Conservation (phyloP, 2,113 vertebrate species). For the Pangasianodon gigas region DNA sequence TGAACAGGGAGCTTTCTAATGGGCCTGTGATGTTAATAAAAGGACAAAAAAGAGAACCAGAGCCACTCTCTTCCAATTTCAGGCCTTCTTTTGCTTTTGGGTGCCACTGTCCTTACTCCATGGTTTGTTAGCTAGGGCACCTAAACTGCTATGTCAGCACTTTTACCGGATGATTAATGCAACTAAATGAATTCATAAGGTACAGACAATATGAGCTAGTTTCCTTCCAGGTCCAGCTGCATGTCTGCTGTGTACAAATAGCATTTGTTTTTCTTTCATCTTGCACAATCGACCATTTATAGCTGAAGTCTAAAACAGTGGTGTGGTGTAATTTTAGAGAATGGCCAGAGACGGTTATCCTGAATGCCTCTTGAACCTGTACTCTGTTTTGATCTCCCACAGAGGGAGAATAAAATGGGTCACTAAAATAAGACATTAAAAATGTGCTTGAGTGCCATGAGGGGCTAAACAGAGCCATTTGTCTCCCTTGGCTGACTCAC, state of each 20-base stretch:
- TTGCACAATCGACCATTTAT: not conserved
- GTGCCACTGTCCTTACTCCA: conserved; percentile 96
- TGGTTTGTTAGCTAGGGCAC: conserved; percentile 98
- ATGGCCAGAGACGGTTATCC: conserved; percentile 45
- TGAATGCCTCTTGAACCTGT: conserved; percentile 47
- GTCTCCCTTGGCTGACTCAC: conserved; percentile 32
- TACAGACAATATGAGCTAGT: conserved; percentile 90
- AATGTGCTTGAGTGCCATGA: conserved; percentile 47
- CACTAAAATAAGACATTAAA: conserved; percentile 57
- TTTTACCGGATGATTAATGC: conserved; percentile 99
- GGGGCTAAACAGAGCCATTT: conserved; percentile 48
- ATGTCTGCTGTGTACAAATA: conserved; percentile 56
- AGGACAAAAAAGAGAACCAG: conserved; percentile 65
- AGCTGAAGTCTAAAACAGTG: not conserved
- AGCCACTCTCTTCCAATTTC: conserved; percentile 79
- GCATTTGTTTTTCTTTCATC: not conserved
- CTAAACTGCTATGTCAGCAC: conserved; percentile 97
- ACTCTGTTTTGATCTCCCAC: conserved; percentile 53
- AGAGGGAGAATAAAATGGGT: conserved; percentile 54
- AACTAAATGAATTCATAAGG: conserved; percentile 96
- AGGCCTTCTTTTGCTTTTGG: conserved; percentile 85
- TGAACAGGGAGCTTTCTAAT: conserved; percentile 98
- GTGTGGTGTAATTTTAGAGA: conserved; percentile 26
- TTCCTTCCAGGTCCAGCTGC: conserved; percentile 74
- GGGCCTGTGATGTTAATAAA: conserved; percentile 98